These are phyloP conservation scores for Platyrinchus mystaceus DNA, from an alignment of 2,797 vertebrate species.

Conservation along the genomic window DNA sequence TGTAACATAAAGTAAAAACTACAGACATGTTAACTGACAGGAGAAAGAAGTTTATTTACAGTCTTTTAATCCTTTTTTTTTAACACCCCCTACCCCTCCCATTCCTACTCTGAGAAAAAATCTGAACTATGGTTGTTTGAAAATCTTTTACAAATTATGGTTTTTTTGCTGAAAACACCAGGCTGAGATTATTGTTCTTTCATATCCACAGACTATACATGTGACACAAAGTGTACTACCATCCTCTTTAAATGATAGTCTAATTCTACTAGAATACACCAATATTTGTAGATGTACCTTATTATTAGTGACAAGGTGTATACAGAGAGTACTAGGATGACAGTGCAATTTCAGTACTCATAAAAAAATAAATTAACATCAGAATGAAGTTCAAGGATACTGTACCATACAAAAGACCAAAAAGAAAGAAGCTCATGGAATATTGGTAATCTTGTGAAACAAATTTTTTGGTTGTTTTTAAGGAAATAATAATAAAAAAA, in stretches of 20 bases:
- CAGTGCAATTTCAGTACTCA: not conserved
- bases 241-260: not conserved
- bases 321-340: not conserved
- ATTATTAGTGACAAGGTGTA: not conserved
- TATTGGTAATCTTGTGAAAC: not conserved
- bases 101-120: not conserved
- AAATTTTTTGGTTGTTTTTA: not conserved
- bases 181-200: not conserved
- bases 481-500: not conserved
- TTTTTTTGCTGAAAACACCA: not conserved
- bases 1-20: not conserved
- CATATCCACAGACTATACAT: not conserved
- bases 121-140: not conserved
- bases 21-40: not conserved
- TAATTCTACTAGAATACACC: not conserved
- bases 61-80: not conserved
- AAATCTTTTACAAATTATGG: not conserved
- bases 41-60: not conserved
- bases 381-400: not conserved
- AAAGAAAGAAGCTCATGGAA: not conserved
- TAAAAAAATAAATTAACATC: slow-evolving; percentile 32
- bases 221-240: not conserved
- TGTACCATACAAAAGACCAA: not conserved
- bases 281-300: not conserved
- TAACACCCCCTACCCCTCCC: not conserved